Conservation (phyloP, 2,797 vertebrate genomes). For the Apogon hyalosoma region DNA sequence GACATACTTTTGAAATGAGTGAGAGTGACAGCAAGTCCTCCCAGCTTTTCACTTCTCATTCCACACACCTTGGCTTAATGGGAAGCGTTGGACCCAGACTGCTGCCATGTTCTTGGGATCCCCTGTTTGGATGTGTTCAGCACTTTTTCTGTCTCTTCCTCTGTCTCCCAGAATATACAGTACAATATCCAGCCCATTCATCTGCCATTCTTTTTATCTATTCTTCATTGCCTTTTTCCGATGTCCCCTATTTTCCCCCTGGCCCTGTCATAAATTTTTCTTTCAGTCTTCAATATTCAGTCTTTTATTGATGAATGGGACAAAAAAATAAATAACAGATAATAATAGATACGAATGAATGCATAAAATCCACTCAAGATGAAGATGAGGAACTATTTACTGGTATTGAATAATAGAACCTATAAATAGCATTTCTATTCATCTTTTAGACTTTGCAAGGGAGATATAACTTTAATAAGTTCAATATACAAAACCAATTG, state of each 20-base stretch:
- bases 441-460: too few relatives aligned
- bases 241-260: conserved; percentile 1
- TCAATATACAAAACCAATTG: too few relatives aligned
- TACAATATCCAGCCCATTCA: conserved; percentile 36
- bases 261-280: neutral
- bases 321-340: too few relatives aligned
- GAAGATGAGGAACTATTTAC: too few relatives aligned
- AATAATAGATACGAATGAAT: too few relatives aligned
- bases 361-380: too few relatives aligned
- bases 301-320: conserved; percentile 27
- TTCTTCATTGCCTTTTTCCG: conserved; percentile 23
- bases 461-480: too few relatives aligned
- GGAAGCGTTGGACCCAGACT: conserved; percentile 57
- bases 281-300: neutral
- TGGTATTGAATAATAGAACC: too few relatives aligned
- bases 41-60: conserved; percentile 63
- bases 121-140: conserved; percentile 41
- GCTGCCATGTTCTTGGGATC: conserved; percentile 49
- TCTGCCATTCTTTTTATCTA: conserved; percentile 53
- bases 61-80: conserved; percentile 65
- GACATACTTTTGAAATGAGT: conserved; percentile 67
- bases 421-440: too few relatives aligned
- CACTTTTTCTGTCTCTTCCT: conserved; percentile 12
- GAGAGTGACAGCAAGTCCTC: conserved; percentile 71
- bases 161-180: conserved; percentile 17